Base-by-base conservation (phyloP, 2,888 invertebrate species). In the Mactromeris polynyma region DNA sequence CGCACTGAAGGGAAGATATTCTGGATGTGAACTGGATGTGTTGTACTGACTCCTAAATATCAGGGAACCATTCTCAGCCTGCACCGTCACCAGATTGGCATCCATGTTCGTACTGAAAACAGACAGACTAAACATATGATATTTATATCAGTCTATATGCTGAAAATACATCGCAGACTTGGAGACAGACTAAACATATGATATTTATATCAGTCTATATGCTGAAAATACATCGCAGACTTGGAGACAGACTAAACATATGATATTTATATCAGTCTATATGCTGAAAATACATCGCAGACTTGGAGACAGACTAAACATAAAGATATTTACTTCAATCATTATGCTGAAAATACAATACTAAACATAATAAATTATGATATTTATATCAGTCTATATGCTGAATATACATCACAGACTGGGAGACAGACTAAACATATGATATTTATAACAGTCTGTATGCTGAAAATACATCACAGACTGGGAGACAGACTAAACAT, bases 21-120 rank as follows among this genome's bases (percentile, higher is more conserved):
- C 94, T 26, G 91, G 90, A 77, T 95, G 95, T n/a, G 93, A 91
- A 51, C 93, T 94, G 4, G 95, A 94, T 77, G 89, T 90, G 89
- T 95, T 94, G 40, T 91, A 94, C 85, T 94, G 94, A 9, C 94
- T 93, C 26, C 93, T 91, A 84, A 95, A 95, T 38, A 94, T 82
- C 80, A 93, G 83, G 4, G 94, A 93, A 9, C 93, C 93, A 87
- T 94, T 94, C 26, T 93, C 86, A 21, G 91, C 90, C 42, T 91
- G 88, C 2, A 95, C 89, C 14, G 93, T 90, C 26, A 95, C 94
- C 9, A 91, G 92, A 85, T 94, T 95, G 3, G 92, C 93, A 78
- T 90, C 89, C 89, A 91, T 90, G 77, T 91, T 92, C 21, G 91
- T 91, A 83, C 93, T 91, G 80, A n/a, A 91, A 89, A 46, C 42